Percentiles rank a stretch among this genome's conserved stretches.
These are phyloP conservation scores for Natator depressus DNA, from an alignment of 2,113 vertebrate species.

Conservation along the genomic window DNA sequence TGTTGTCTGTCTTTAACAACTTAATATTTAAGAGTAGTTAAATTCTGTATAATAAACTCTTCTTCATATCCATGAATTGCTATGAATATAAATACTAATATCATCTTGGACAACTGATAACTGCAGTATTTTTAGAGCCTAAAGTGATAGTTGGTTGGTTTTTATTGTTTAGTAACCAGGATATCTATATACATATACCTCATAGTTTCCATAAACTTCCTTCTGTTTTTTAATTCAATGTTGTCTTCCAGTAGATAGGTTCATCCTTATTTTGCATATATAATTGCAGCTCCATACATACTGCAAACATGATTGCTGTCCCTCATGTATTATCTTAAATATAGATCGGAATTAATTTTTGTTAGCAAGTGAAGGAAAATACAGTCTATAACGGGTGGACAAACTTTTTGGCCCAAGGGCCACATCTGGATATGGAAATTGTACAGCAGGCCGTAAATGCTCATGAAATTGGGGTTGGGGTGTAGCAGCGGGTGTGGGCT, in stretches of 20 bases:
- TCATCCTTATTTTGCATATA: neutral
- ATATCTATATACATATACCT: neutral
- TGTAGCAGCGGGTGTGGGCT: too few relatives aligned
- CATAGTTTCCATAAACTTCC: neutral
- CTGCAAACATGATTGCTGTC: too few relatives aligned
- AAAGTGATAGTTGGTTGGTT: neutral
- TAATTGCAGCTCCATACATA: neutral
- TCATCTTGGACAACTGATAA: neutral
- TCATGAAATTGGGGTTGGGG: too few relatives aligned
- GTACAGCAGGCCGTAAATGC: too few relatives aligned
- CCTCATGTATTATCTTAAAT: neutral
- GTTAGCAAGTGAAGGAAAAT: neutral
- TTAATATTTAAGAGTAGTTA: neutral
- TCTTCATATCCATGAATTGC: neutral
- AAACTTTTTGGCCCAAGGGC: too few relatives aligned
- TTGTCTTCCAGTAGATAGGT: neutral
- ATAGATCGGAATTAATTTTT: neutral
- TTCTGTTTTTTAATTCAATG: neutral
- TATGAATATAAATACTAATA: neutral
- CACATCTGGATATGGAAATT: too few relatives aligned
- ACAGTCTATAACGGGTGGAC: neutral
- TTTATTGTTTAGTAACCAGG: neutral
- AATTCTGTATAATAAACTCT: neutral
- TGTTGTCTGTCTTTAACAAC: neutral
- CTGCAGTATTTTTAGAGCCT: neutral